phyloP scores from a whole-genome alignment of 2,888 invertebrate species.

The Apamea sordens region DNA sequence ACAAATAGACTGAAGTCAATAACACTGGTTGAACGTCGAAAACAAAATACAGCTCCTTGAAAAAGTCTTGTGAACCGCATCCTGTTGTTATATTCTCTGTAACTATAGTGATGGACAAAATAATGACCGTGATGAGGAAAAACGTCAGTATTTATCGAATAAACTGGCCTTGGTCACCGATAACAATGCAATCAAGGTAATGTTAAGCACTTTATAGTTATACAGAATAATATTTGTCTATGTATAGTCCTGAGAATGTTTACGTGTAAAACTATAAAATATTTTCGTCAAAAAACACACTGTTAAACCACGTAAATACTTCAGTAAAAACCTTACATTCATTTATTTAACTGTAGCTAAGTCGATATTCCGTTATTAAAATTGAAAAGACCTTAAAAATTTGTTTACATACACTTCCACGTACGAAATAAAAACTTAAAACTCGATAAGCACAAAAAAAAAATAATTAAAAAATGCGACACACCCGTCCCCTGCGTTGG shows the following conservation, averaged over 20 bases:
- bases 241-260: neutral
- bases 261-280: slow-evolving; percentile 31
- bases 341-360: neutral
- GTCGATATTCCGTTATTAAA: slow-evolving; percentile 1
- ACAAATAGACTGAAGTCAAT: neutral
- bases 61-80: neutral
- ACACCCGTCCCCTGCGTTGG: slow-evolving; percentile 17
- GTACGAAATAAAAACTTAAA: slow-evolving; percentile 27
- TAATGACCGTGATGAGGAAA: slow-evolving; percentile 15
- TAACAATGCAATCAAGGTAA: neutral
- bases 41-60: neutral
- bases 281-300: slow-evolving; percentile 8
- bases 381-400: neutral
- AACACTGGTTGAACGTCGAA: neutral
- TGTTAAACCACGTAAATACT: neutral
- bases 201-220: slow-evolving; percentile 25
- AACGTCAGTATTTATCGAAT: slow-evolving; percentile 14
- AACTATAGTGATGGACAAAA: neutral
- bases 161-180: slow-evolving; percentile 32
- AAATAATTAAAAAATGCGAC: slow-evolving; percentile 18
- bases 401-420: slow-evolving; percentile 11
- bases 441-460: neutral
- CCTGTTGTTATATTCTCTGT: neutral
- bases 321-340: slow-evolving; percentile 8
- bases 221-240: slow-evolving; percentile 1